phyloP scores from a whole-genome alignment of 2,888 invertebrate species.

The Polietes domitor region DNA sequence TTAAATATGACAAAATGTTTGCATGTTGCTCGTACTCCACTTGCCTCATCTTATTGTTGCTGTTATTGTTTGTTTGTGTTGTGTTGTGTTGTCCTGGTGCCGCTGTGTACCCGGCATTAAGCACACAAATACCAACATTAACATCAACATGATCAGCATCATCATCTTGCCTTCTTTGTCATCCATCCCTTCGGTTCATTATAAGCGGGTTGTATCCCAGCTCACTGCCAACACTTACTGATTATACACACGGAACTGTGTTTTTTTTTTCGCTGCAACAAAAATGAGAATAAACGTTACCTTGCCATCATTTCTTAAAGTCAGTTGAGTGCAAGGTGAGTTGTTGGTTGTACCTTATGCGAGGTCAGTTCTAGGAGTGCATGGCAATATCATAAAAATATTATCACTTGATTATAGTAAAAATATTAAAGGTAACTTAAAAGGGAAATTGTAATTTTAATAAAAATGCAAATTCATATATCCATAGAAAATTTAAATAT shows the following conservation, averaged over 20 bases:
- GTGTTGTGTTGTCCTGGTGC: background rate
- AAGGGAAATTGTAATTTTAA: too few relatives aligned
- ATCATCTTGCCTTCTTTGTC: background rate
- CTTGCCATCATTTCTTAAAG: background rate
- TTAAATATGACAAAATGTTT: constrained; percentile 66
- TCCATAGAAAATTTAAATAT: too few relatives aligned
- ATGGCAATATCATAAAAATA: too few relatives aligned
- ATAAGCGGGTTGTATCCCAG: background rate
- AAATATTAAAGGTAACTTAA: too few relatives aligned
- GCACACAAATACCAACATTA: background rate
- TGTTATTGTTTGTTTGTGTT: constrained; percentile 9
- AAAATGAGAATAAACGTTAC: background rate
- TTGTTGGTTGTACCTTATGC: background rate
- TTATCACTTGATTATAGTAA: too few relatives aligned
- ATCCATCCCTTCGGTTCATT: background rate
- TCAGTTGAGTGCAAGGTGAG: background rate
- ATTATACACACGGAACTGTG: background rate
- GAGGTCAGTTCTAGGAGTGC: background rate
- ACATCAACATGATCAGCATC: background rate
- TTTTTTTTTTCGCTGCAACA: too few relatives aligned
- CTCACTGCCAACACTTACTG: background rate
- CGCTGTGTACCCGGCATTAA: background rate
- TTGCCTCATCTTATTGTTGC: background rate
- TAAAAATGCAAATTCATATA: too few relatives aligned
- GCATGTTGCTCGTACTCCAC: background rate